Evolutionary conservation across 2,797 vertebrate species (phyloP).

Genomic region (Coracias cyanogaster): DNA sequence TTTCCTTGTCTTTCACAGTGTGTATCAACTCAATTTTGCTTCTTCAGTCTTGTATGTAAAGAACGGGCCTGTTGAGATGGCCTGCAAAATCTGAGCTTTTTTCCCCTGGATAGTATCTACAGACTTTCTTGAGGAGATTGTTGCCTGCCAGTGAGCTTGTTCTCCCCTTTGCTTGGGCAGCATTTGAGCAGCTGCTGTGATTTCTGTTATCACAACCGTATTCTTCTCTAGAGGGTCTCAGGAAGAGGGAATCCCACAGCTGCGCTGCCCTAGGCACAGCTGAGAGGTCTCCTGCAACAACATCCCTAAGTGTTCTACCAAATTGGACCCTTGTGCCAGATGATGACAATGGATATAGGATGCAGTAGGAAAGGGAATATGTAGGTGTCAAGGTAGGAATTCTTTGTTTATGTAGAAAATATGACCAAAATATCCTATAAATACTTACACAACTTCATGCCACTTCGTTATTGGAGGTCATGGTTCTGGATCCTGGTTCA

Average conservation of each 20-base stretch:
- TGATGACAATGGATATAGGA: no score
- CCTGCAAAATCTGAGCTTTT: not conserved
- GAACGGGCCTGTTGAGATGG: not conserved
- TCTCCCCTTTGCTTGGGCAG: not conserved
- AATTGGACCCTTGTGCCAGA: not conserved
- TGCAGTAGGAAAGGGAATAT: not conserved
- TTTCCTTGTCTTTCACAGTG: not conserved
- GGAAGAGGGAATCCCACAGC: not conserved
- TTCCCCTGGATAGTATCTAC: fast-evolving
- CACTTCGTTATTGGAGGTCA: not conserved
- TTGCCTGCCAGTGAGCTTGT: not conserved
- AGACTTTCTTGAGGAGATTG: not conserved
- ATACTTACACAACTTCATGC: not conserved
- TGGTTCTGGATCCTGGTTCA: not conserved
- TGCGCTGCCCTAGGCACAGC: fast-evolving
- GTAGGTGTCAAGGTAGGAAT: not conserved
- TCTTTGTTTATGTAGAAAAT: not conserved
- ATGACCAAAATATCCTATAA: not conserved
- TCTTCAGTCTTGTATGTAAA: not conserved
- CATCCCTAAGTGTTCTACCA: not conserved
- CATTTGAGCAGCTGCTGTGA: not conserved
- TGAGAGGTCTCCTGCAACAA: not conserved
- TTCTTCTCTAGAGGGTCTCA: not conserved
- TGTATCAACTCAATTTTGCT: not conserved
- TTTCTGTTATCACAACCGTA: not conserved